These are phyloP conservation scores for Cyphomyrus discorhynchus DNA, from an alignment of 2,113 vertebrate genomes.

Conservation along the genomic window DNA sequence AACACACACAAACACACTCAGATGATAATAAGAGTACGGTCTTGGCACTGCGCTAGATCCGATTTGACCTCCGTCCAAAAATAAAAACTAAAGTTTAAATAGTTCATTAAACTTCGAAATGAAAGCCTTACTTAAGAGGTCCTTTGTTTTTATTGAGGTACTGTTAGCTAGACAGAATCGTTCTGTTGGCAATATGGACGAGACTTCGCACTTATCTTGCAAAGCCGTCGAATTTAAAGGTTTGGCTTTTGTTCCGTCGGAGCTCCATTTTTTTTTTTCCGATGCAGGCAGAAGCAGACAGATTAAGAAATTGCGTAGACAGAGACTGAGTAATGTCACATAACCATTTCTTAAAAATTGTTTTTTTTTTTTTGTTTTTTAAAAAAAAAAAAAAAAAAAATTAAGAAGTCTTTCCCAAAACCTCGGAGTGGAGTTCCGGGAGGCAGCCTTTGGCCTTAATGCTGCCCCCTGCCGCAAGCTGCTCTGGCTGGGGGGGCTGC, in stretches of 20 bases:
- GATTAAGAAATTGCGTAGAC: neutral
- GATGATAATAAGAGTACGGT: neutral
- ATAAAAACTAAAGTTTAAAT: constrained; percentile 12
- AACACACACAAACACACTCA: neutral
- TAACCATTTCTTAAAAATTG: constrained; percentile 27
- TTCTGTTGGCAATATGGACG: constrained; percentile 59
- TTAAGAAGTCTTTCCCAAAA: constrained; percentile 26
- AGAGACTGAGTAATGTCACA: neutral
- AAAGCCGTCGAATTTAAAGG: constrained; percentile 37
- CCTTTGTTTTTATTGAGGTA: constrained; percentile 20
- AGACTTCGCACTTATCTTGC: constrained; percentile 32
- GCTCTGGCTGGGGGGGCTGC: neutral
- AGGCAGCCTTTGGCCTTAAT: constrained; percentile 14
- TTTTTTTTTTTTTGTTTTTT: neutral
- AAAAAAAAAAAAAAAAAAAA: constrained; percentile 6
- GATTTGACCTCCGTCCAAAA: neutral
- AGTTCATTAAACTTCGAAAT: constrained; percentile 18
- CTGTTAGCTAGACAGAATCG: constrained; percentile 42
- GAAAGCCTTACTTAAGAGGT: constrained; percentile 41
- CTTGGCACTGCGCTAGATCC: neutral
- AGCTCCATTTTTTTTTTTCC: constrained; percentile 49
- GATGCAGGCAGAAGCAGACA: constrained; percentile 41
- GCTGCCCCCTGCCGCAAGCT: neutral
- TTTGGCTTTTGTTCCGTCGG: constrained; percentile 42
- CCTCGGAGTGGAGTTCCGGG: constrained; percentile 27